Conservation (phyloP, 37 sponge, comb jelly and placozoan species). For the Spongia lamella region DNA sequence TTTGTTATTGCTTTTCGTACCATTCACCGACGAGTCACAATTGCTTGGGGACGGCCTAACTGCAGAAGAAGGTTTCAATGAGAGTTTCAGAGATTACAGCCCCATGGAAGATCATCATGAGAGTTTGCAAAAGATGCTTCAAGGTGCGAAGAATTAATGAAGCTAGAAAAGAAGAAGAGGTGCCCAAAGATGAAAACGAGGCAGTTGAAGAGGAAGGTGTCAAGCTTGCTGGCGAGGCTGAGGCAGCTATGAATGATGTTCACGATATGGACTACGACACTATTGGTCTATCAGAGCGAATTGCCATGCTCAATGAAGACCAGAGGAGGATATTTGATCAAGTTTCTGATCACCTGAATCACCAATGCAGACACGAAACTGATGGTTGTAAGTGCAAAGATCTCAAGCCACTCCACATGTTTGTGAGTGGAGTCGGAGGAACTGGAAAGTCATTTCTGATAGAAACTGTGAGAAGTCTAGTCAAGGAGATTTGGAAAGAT, state of each 20-base stretch:
- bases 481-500: slow-evolving; percentile 1
- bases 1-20: slow-evolving; percentile 39
- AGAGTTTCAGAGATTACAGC: not conserved
- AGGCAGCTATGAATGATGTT: slow-evolving; percentile 36
- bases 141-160: slow-evolving; percentile 4
- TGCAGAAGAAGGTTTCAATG: slow-evolving; percentile 37
- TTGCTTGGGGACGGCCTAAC: slow-evolving; percentile 31
- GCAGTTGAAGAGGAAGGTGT: not conserved
- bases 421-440: slow-evolving; percentile 49
- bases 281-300: not conserved
- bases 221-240: slow-evolving; percentile 39
- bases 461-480: slow-evolving; percentile 3
- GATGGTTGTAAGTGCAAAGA: not conserved
- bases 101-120: slow-evolving; percentile 16
- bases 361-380: slow-evolving; percentile 16
- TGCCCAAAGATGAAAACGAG: slow-evolving; percentile 17
- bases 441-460: slow-evolving; percentile 65
- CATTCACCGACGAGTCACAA: slow-evolving; percentile 32
- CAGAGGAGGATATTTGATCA: slow-evolving; percentile 10
- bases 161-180: slow-evolving; percentile 25
- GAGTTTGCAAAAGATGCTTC: slow-evolving; percentile 40
- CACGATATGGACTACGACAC: not conserved
- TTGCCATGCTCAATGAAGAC: slow-evolving; percentile 25
- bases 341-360: slow-evolving; percentile 18
- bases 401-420: slow-evolving; percentile 30